These are phyloP conservation scores for Poecilia picta DNA, from an alignment of 2,797 vertebrate species.

Conservation along the genomic window DNA sequence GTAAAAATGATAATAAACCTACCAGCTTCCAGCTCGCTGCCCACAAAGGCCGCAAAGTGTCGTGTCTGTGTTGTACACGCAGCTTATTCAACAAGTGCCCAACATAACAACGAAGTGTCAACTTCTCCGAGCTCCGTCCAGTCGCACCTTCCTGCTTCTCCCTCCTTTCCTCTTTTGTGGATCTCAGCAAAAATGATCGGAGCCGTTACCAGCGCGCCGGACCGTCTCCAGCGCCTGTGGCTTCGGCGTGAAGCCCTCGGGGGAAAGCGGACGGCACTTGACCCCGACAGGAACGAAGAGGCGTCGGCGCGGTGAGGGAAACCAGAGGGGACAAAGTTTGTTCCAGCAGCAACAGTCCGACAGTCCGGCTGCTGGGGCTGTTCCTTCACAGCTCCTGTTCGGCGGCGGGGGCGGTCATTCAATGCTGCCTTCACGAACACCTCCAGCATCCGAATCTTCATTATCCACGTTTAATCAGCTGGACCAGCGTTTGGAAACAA, in stretches of 20 bases:
- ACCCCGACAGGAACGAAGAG: slow-evolving; percentile 65
- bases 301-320: slow-evolving; percentile 52
- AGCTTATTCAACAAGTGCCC: slow-evolving; percentile 62
- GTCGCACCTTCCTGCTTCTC: slow-evolving; percentile 13
- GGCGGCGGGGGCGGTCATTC: slow-evolving; percentile 43
- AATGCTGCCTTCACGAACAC: slow-evolving; percentile 59
- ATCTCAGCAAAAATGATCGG: slow-evolving; percentile 10
- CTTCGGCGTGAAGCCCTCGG: neutral
- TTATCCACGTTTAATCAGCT: neutral
- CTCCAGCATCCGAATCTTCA: neutral
- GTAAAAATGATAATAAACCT: slow-evolving; percentile 19
- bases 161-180: neutral
- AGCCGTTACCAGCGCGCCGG: slow-evolving; percentile 13
- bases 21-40: slow-evolving; percentile 50
- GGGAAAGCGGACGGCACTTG: slow-evolving; percentile 3
- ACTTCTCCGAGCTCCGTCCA: slow-evolving; percentile 30
- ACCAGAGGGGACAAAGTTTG: slow-evolving; percentile 75
- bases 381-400: slow-evolving; percentile 56
- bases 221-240: neutral
- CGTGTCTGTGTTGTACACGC: slow-evolving; percentile 9
- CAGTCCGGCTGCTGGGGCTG: no score
- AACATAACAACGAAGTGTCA: slow-evolving; percentile 53
- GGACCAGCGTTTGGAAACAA: neutral
- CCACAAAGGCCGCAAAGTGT: slow-evolving; percentile 30
- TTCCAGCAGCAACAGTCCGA: slow-evolving; percentile 26